A percentile compares a stretch with the other conserved stretches of the same genome.
Evolutionary conservation across 2,113 vertebrate species (phyloP).

Genomic region (Oriolus oriolus): DNA sequence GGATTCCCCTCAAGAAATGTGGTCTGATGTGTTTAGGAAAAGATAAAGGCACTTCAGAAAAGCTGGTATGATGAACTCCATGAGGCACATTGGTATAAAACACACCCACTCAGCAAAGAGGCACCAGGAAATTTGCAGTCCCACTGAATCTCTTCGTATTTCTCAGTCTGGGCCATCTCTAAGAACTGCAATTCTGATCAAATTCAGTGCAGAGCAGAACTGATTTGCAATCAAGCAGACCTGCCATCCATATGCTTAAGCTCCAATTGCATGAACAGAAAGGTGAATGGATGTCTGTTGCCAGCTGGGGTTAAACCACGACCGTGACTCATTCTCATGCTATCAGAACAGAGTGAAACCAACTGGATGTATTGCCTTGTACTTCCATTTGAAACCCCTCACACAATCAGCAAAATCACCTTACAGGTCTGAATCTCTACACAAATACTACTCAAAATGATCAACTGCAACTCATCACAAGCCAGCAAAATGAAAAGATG

Average conservation of each 20-base stretch:
- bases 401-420: background rate
- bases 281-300: background rate
- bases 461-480: conserved; percentile 40
- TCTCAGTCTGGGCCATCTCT: background rate
- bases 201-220: background rate
- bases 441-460: conserved; percentile 41
- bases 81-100: background rate
- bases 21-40: background rate
- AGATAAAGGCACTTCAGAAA: background rate
- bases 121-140: background rate
- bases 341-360: background rate
- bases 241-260: background rate
- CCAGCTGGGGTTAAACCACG: background rate
- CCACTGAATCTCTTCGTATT: background rate
- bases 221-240: background rate
- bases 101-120: background rate
- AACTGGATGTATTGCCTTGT: background rate
- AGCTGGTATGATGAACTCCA: background rate
- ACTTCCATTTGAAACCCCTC: background rate
- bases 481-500: conserved; percentile 42
- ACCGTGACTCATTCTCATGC: background rate
- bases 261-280: background rate
- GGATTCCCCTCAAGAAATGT: background rate
- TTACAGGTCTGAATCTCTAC: conserved; percentile 24
- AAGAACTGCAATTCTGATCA: background rate